phyloP scores from a whole-genome alignment of 2,888 invertebrate genomes.

The Acrobasis repandana region DNA sequence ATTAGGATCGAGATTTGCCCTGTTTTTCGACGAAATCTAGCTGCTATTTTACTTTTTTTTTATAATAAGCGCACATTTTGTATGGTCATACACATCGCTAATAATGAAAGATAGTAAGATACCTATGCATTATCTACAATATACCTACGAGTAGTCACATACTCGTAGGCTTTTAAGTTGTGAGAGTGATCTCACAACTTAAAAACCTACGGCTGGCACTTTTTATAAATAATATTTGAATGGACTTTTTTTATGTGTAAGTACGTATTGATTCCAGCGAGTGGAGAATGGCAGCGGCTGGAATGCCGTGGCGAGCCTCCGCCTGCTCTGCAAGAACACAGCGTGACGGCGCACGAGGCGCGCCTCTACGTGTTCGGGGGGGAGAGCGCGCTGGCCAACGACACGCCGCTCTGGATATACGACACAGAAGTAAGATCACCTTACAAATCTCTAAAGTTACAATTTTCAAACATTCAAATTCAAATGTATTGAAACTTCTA shows the following conservation, averaged over 20 bases:
- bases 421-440: constrained; percentile 84
- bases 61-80: neutral
- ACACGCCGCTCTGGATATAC: constrained; percentile 93
- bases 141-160: too few species aligned
- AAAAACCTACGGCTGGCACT: too few species aligned
- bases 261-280: constrained; percentile 74
- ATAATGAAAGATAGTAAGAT: too few species aligned
- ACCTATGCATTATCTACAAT: too few species aligned
- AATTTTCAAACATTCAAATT: too few species aligned
- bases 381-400: constrained; percentile 90
- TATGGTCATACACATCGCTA: too few species aligned
- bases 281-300: constrained; percentile 89
- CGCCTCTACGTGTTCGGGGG: constrained; percentile 94
- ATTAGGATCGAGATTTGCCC: constrained; percentile 16
- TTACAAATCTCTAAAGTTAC: neutral
- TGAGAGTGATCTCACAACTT: too few species aligned
- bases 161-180: too few species aligned
- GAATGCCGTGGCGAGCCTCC: constrained; percentile 87
- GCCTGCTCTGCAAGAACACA: constrained; percentile 93
- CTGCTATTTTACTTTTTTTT: neutral
- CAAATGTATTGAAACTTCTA: too few species aligned
- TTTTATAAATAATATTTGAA: too few species aligned
- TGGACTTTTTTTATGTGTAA: neutral
- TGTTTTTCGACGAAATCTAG: constrained; percentile 23
- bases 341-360: constrained; percentile 88